Percentiles rank a stretch among this genome's conserved stretches.
phyloP scores from a whole-genome alignment of 2,888 invertebrate species.

The Tineola bisselliella region DNA sequence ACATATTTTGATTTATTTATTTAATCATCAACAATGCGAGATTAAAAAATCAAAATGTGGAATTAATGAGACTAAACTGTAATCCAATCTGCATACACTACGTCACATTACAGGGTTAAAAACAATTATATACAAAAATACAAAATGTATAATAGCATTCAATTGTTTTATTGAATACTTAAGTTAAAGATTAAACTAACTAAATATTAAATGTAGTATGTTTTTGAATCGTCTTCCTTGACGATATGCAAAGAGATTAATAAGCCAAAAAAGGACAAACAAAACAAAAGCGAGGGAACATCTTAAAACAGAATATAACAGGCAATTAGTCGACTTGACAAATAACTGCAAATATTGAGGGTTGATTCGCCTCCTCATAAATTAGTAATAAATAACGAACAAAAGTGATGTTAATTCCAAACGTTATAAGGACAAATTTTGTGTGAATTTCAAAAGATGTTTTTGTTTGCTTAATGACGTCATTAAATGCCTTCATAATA shows the following conservation, averaged over 20 bases:
- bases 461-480: constrained; percentile 50
- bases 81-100: too few relatives aligned
- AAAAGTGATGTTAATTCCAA: background rate
- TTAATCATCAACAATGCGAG: too few relatives aligned
- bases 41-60: too few relatives aligned
- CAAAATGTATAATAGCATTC: too few relatives aligned
- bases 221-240: background rate
- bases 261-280: constrained; percentile 28
- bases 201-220: background rate
- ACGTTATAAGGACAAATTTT: background rate
- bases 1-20: too few relatives aligned
- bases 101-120: too few relatives aligned
- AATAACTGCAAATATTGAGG: constrained; percentile 42
- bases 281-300: constrained; percentile 1
- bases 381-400: constrained; percentile 10
- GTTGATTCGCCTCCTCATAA: constrained; percentile 15
- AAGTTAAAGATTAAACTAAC: too few relatives aligned
- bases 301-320: constrained; percentile 27
- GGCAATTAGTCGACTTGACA: constrained; percentile 52
- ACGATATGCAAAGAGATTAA: constrained; percentile 22
- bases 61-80: too few relatives aligned
- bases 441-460: constrained; percentile 27
- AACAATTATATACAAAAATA: too few relatives aligned
- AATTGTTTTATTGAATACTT: too few relatives aligned
- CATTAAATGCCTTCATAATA: constrained; percentile 43